Conservation (phyloP, 2,888 invertebrate genomes). For the Galeruca laticollis region DNA sequence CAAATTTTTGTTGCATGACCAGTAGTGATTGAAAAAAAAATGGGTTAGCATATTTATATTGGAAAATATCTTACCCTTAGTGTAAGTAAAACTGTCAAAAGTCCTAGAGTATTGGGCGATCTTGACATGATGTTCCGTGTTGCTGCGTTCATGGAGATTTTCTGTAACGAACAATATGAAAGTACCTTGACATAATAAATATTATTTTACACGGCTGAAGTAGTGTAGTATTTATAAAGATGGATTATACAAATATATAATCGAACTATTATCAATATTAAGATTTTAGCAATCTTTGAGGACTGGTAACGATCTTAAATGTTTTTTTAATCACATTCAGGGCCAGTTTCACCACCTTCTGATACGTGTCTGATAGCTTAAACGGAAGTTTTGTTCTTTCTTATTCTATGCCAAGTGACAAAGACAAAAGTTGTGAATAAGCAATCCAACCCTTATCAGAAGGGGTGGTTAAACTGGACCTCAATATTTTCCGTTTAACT, state of each 20-base stretch:
- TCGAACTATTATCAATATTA: neutral
- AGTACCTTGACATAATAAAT: conserved; percentile 57
- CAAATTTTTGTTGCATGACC: neutral
- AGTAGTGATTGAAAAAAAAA: neutral
- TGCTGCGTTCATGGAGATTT: conserved; percentile 55
- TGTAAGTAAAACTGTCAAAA: conserved; percentile 56
- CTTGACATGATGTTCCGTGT: conserved; percentile 59
- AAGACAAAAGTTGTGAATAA: too few species aligned
- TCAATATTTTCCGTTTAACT: too few species aligned
- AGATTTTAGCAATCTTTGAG: neutral
- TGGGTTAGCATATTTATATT: neutral
- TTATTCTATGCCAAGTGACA: too few species aligned
- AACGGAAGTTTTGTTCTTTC: too few species aligned
- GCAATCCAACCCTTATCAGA: too few species aligned
- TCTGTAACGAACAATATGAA: conserved; percentile 63
- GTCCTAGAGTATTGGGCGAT: conserved; percentile 55
- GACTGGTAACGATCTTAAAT: too few species aligned
- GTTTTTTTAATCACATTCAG: too few species aligned
- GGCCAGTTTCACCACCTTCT: too few species aligned
- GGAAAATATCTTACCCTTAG: conserved; percentile 55
- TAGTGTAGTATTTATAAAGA: conserved; percentile 4
- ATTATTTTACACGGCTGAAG: conserved; percentile 44
- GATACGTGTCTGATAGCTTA: too few species aligned
- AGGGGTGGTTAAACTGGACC: too few species aligned
- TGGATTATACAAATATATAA: neutral